These are phyloP conservation scores for Drosophila diplacantha DNA, from an alignment of 2,888 invertebrate genomes.

Conservation along the genomic window DNA sequence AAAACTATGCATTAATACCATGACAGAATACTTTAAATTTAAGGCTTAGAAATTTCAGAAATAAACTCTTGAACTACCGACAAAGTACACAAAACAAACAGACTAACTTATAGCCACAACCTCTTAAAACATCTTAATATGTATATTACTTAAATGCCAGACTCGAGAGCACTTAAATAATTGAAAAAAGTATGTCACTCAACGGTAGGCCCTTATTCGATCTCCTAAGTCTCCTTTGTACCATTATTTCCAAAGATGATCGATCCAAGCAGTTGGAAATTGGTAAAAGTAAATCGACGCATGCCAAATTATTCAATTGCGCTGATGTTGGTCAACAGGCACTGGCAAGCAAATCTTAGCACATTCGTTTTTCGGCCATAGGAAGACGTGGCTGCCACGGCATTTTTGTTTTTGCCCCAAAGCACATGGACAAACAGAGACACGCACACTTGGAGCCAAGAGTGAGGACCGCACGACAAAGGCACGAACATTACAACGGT, in stretches of 20 bases:
- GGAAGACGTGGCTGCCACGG: conserved; percentile 20
- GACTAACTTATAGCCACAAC: background rate
- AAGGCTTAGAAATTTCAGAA: background rate
- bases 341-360: conserved; percentile 44
- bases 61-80: background rate
- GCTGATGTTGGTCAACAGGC: conserved; percentile 57
- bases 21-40: background rate
- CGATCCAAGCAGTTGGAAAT: conserved; percentile 18
- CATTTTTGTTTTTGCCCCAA: conserved; percentile 45
- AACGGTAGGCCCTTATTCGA: background rate
- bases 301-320: conserved; percentile 59
- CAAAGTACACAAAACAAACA: background rate
- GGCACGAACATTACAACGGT: conserved; percentile 74
- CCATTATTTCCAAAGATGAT: conserved; percentile 24
- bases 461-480: conserved; percentile 65
- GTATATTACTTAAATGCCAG: background rate
- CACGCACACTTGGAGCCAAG: conserved; percentile 58
- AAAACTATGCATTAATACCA: too few species aligned
- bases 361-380: conserved; percentile 44
- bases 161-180: background rate
- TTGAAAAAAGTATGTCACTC: conserved; percentile 1
- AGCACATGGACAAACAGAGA: conserved; percentile 61
- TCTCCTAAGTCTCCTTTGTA: background rate
- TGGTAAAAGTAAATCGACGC: conserved; percentile 35
- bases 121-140: background rate